Percentiles rank a stretch among this genome's conserved stretches.
These are phyloP conservation scores for Capreolus pygargus DNA, from an alignment of 2,113 vertebrate species.

Conservation along the genomic window DNA sequence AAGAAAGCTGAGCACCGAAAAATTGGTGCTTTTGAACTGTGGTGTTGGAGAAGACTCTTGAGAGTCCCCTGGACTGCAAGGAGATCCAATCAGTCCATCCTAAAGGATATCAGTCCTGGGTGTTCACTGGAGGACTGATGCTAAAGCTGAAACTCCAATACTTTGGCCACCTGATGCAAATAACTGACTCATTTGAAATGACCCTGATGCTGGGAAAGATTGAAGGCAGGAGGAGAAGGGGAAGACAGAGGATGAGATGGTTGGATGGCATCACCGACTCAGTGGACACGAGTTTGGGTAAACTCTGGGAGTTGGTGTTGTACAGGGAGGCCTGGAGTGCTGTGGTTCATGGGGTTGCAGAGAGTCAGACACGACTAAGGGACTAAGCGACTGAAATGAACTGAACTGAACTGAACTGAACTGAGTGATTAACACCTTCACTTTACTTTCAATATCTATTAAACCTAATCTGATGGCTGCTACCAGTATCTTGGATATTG, in stretches of 20 bases:
- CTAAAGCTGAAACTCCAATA: background rate
- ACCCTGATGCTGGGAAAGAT: background rate
- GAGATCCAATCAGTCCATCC: background rate
- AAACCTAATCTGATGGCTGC: background rate
- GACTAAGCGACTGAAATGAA: background rate
- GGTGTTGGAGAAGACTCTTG: background rate
- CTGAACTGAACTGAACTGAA: background rate
- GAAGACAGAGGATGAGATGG: background rate
- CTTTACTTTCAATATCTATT: background rate
- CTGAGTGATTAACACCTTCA: background rate
- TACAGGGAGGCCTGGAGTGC: background rate
- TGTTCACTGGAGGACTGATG: background rate
- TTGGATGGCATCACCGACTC: background rate
- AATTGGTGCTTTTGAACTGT: background rate
- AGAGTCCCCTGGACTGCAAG: background rate
- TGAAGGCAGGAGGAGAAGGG: background rate
- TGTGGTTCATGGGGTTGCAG: rapidly evolving
- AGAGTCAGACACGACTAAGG: rapidly evolving
- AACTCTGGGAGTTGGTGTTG: background rate
- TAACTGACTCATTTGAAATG: background rate
- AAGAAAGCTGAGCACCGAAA: background rate
- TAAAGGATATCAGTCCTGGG: background rate
- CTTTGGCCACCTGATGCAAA: background rate
- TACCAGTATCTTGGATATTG: background rate
- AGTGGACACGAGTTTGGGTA: background rate